Base-by-base conservation (phyloP, 2,113 vertebrate species). In the Cnemophilus loriae region DNA sequence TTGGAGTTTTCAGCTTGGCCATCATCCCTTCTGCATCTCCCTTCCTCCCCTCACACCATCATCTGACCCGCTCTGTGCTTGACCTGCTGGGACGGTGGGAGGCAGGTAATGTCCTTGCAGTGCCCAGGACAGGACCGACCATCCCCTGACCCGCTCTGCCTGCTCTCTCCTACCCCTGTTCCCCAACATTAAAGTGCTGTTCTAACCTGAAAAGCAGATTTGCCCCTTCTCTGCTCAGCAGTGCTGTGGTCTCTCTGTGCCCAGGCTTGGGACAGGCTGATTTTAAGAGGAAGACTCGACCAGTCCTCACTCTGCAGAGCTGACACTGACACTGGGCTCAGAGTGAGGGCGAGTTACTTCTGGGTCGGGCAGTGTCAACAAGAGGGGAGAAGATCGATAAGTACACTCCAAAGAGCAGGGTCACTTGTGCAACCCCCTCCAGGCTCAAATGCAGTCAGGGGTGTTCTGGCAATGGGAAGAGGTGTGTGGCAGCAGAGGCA, bases 141-240 rank as follows among this genome's bases (percentile, higher is more conserved):
- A 77, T 21, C 63, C 82, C 67, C 47, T 70, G 63, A 41, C 16
- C 42, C 89, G 21, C 60, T 88, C 60, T 91, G 4, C 35, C 71
- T 97, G 64, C 47, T 87, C 50, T 93, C 75, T 83, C 27, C 81
- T 88, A 42, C 94, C 84, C 91, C 63, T 83, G 57, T n/a, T 27
- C 88, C 95, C 92, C 56, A 1, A 88, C 70, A 80, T 90, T 47
- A 93, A 95, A 93, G 75, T 7, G 67, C 91, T 95, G 79, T 90
- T 96, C 96, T 95, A 94, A 96, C 93, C 95, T 96, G 96, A 95
- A 63, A 94, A 93, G 92, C 39, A 93, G 95, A 47, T 95, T 91
- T 96, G 76, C 73, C 71, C 94, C 91, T 92, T 91, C 93, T 95
- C 24, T 94, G 94, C 82, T 91, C 94, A 93, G 95, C 82, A 94